Evolutionary conservation across 2,113 vertebrate genomes (phyloP), one percentile per base, ranked within the genome.

Genomic region (Eulemur rufifrons): DNA sequence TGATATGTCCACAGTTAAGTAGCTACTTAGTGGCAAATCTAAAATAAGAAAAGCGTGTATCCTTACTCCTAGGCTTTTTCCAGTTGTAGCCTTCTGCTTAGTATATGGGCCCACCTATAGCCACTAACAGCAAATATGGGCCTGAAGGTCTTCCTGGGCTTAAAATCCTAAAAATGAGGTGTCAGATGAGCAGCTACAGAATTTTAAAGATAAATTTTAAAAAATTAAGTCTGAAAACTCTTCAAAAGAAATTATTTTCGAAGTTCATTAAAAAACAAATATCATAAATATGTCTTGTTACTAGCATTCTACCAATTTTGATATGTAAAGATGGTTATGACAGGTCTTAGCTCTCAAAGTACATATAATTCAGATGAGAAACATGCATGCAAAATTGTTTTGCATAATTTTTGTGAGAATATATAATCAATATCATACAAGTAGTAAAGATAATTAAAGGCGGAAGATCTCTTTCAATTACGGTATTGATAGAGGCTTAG

Each of bases 281-380:
- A 25, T 52, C 20, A 27, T 76, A 91, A 69, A 87, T 74, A 4
- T 68, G 6, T 81, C 4, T 80, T 50, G 7, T 71, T 93, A 47
- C 32, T 95, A 80, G 25, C 25, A 88, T 85, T 76, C 52, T 73
- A n/a, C 10, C 29, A 50, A 3, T 80, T 12, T 91, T 37, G 61
- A 39, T 59, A 80, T 95, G 27, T 3, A 47, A 85, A 89, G 64
- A 61, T 92, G n/a, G 84, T 63, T 78, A 42, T 56, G 29, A 81
- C 20, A 47, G 6, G 23, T 59, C 27, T 93, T 83, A 76, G 42
- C 7, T 21, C 45, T 90, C 68, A 74, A 63, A 63, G 18, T 86
- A 14, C 27, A 39, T 92, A n/a, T 83, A 86, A 69, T 73, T 96
- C 45, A 85, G 11, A 88, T 78, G 29, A 93, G 42, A 94, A 85